Evolutionary conservation across 2,113 vertebrate species (phyloP).

Genomic region (Saimiri boliviensis): DNA sequence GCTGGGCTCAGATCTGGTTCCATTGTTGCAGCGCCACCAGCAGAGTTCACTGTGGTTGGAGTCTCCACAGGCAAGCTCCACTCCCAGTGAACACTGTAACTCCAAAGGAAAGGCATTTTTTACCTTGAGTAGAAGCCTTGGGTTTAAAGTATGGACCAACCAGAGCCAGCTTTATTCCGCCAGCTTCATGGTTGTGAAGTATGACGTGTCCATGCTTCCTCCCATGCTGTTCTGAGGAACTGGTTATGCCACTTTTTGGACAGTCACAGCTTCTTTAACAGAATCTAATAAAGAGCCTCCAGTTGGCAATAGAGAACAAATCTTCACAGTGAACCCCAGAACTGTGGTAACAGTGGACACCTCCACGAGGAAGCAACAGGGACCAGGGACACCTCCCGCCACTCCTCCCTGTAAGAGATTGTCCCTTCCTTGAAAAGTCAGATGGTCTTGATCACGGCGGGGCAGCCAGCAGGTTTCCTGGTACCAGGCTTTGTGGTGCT

Average conservation of each 20-base stretch:
- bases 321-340: background rate
- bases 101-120: background rate
- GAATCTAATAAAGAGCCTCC: background rate
- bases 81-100: background rate
- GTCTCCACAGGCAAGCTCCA: background rate
- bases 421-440: background rate
- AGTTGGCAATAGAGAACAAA: no score
- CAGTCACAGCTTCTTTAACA: background rate
- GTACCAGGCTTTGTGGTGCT: background rate
- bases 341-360: background rate
- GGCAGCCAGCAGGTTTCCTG: background rate
- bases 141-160: background rate
- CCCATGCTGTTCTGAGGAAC: background rate
- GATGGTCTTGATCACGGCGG: background rate
- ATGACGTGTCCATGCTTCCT: background rate
- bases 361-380: background rate
- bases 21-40: background rate
- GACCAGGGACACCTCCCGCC: background rate
- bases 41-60: background rate
- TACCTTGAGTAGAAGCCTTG: background rate
- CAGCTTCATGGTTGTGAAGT: background rate
- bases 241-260: background rate
- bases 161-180: background rate
- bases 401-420: background rate
- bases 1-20: background rate